These are phyloP conservation scores for Tor tambroides DNA, from an alignment of 2,113 vertebrate genomes.

Conservation along the genomic window DNA sequence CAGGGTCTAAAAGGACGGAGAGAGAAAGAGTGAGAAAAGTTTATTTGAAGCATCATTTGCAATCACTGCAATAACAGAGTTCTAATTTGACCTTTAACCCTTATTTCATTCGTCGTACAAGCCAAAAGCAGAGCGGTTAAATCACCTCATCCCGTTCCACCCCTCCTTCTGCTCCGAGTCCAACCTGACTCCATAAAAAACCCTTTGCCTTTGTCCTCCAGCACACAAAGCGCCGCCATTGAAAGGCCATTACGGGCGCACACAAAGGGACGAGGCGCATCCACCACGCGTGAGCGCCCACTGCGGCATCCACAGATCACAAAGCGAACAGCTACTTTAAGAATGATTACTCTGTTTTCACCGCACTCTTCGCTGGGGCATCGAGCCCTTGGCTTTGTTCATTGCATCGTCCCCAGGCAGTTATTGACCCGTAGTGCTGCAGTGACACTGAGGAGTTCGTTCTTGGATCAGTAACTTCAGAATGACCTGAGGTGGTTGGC, in stretches of 20 bases:
- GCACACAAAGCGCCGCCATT: slow-evolving; percentile 64
- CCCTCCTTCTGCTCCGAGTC: slow-evolving; percentile 51
- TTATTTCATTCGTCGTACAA: slow-evolving; percentile 56
- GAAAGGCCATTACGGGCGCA: slow-evolving; percentile 68
- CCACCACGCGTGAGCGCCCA: slow-evolving; percentile 22
- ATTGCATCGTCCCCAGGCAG: slow-evolving; percentile 51
- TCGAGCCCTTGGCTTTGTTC: slow-evolving; percentile 42
- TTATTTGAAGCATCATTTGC: slow-evolving; percentile 59
- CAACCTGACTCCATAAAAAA: slow-evolving; percentile 51
- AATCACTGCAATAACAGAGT: slow-evolving; percentile 30
- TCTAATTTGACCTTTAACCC: slow-evolving; percentile 64
- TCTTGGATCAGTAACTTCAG: slow-evolving; percentile 48
- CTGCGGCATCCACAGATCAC: slow-evolving; percentile 55
- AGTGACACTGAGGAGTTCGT: slow-evolving; percentile 57
- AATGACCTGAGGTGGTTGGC: slow-evolving; percentile 28
- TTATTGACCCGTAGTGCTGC: slow-evolving; percentile 66
- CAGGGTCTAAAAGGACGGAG: slow-evolving; percentile 81
- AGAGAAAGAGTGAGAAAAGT: slow-evolving; percentile 24
- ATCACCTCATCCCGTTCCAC: slow-evolving; percentile 56
- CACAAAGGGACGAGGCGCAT: slow-evolving; percentile 66
- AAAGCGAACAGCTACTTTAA: slow-evolving; percentile 56
- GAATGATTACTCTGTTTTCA: slow-evolving; percentile 55
- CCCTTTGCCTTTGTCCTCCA: slow-evolving; percentile 65
- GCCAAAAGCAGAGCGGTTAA: slow-evolving; percentile 62
- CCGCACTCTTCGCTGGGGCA: slow-evolving; percentile 3